These are phyloP conservation scores for Melanerpes formicivorus DNA, from an alignment of 2,113 vertebrate genomes.

Conservation along the genomic window DNA sequence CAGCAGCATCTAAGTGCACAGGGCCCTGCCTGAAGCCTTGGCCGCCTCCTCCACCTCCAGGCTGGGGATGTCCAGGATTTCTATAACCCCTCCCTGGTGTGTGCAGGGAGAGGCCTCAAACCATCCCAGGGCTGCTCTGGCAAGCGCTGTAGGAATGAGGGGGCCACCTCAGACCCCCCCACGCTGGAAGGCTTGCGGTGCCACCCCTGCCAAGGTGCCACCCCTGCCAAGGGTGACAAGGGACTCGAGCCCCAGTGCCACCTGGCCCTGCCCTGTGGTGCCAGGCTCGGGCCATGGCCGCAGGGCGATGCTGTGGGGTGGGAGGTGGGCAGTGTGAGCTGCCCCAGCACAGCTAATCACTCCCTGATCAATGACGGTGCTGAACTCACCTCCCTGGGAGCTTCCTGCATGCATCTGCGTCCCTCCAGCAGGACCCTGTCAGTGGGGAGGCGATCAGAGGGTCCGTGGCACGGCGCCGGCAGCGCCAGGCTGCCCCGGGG, in stretches of 20 bases:
- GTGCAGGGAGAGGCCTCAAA: constrained; percentile 21
- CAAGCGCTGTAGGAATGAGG: neutral
- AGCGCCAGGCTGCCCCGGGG: no score
- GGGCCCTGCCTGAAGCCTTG: no score
- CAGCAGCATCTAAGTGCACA: neutral
- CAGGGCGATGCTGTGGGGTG: neutral
- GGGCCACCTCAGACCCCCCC: neutral
- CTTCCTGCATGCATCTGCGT: no score
- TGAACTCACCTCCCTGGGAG: no score
- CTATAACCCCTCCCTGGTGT: neutral
- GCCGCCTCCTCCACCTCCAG: neutral
- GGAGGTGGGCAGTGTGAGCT: no score
- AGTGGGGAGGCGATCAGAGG: accelerated
- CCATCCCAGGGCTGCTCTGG: neutral
- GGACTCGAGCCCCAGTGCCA: neutral
- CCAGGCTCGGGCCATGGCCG: neutral
- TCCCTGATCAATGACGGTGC: no score
- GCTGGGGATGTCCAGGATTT: neutral
- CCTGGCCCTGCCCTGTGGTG: neutral
- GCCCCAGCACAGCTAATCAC: no score
- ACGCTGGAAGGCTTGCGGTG: neutral
- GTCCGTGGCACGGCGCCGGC: neutral
- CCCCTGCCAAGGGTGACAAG: no score
- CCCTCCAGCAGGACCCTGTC: neutral
- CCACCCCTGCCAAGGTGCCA: no score